Percentiles rank a stretch among this genome's conserved stretches.
phyloP scores from a whole-genome alignment of 1,140 invertebrate genomes.

The Lanistes nyassanus region DNA sequence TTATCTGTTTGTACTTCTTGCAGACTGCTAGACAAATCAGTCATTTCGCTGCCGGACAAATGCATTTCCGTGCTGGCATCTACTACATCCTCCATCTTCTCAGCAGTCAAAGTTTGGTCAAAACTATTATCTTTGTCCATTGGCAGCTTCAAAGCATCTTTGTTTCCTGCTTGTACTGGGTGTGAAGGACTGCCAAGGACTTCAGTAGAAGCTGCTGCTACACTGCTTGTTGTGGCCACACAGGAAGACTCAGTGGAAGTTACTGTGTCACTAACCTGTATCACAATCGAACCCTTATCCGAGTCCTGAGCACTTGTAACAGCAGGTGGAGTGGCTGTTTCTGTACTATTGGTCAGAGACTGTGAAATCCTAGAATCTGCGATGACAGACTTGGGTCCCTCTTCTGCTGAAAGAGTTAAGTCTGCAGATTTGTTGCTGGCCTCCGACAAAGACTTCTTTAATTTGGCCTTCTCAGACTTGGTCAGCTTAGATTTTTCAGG shows the following conservation, averaged over 20 bases:
- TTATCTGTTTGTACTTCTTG: too few relatives aligned
- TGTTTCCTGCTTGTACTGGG: neutral
- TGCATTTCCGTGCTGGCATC: neutral
- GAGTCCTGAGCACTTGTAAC: neutral
- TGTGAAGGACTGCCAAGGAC: neutral
- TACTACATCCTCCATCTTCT: neutral
- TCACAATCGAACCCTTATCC: neutral
- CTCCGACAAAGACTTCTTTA: constrained; percentile 8
- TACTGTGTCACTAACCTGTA: too few relatives aligned
- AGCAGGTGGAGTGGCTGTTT: neutral
- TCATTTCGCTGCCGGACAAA: too few relatives aligned
- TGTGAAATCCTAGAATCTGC: neutral
- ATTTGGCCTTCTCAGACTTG: constrained; percentile 13
- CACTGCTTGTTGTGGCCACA: neutral
- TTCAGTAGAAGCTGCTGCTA: neutral
- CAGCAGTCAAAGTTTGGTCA: neutral
- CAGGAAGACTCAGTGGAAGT: too few relatives aligned
- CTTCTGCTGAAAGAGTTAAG: neutral
- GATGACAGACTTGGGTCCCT: too few relatives aligned
- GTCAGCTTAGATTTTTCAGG: constrained; percentile 20
- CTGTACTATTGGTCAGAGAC: too few relatives aligned
- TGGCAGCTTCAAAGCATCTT: neutral
- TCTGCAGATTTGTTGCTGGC: neutral
- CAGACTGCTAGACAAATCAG: too few relatives aligned
- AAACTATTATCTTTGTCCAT: neutral